phyloP scores from a whole-genome alignment of 2,113 vertebrate genomes.

The Himantopus leucocephalus region DNA sequence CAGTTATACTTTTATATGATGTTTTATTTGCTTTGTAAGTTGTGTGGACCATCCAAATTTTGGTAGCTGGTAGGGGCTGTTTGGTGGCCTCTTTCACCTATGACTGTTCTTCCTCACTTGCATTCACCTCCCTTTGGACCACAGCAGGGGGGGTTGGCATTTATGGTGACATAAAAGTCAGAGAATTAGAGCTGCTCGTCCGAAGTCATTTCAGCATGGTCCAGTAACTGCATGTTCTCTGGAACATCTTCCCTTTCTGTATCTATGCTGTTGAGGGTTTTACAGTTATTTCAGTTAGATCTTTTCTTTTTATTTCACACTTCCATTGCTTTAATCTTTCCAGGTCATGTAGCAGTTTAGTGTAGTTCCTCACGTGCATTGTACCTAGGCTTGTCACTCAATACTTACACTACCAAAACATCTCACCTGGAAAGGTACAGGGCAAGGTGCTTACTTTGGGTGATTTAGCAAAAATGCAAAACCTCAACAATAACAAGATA shows the following conservation, averaged over 20 bases:
- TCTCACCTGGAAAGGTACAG: conserved; percentile 33
- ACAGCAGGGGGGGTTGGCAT: not conserved
- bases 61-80: not conserved
- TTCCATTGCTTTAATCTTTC: conserved; percentile 46
- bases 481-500: not conserved
- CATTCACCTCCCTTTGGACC: not conserved
- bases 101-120: not conserved
- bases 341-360: conserved; percentile 2
- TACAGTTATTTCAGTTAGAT: conserved; percentile 44
- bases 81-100: not conserved
- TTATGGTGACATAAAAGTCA: conserved; percentile 27
- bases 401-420: not conserved
- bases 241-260: conserved; percentile 11
- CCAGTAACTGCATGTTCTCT: not conserved
- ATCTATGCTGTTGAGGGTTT: not conserved
- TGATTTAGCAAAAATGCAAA: conserved; percentile 6
- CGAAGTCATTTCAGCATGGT: not conserved
- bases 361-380: not conserved
- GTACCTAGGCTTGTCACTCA: not conserved
- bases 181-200: conserved; percentile 33
- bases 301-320: conserved; percentile 49
- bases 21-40: not conserved
- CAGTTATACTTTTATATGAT: not conserved
- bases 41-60: not conserved
- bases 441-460: not conserved